phyloP scores from a whole-genome alignment of 2,797 vertebrate species.

The Echeneis naucrates region DNA sequence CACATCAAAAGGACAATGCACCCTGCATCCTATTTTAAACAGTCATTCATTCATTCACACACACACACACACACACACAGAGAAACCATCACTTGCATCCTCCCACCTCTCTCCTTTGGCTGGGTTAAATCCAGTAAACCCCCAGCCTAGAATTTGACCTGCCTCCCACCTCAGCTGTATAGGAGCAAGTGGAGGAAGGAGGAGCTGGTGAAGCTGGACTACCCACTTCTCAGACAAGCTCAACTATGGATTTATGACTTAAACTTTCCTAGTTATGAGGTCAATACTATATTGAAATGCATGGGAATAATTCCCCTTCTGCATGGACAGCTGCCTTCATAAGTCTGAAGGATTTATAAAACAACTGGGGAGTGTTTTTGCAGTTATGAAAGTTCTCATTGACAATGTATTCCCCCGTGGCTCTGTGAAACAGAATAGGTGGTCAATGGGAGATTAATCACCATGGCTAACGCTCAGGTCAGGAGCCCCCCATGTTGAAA shows the following conservation, averaged over 20 bases:
- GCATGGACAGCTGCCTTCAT: slow-evolving; percentile 65
- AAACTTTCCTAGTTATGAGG: slow-evolving; percentile 75
- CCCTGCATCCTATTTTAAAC: slow-evolving; percentile 50
- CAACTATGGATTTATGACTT: slow-evolving; percentile 80
- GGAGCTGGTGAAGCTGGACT: slow-evolving; percentile 57
- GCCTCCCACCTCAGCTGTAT: slow-evolving; percentile 72
- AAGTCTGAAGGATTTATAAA: slow-evolving; percentile 76
- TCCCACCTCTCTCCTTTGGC: slow-evolving; percentile 65
- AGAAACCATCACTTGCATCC: slow-evolving; percentile 57
- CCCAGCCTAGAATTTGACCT: slow-evolving; percentile 75
- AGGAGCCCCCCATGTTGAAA: slow-evolving; percentile 50
- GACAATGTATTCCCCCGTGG: slow-evolving; percentile 55
- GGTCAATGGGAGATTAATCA: slow-evolving; percentile 68
- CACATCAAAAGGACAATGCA: slow-evolving; percentile 40
- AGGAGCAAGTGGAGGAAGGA: slow-evolving; percentile 52
- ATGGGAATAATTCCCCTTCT: slow-evolving; percentile 77
- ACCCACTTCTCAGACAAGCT: slow-evolving; percentile 68
- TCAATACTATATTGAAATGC: slow-evolving; percentile 80
- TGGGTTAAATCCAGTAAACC: slow-evolving; percentile 76
- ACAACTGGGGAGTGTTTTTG: slow-evolving; percentile 65
- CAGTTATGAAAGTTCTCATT: slow-evolving; percentile 69
- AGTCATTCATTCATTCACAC: slow-evolving; percentile 37
- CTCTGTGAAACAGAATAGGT: slow-evolving; percentile 59
- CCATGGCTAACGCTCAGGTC: slow-evolving; percentile 51
- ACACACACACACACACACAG: slow-evolving; percentile 22